phyloP scores from a whole-genome alignment of 2,888 invertebrate species.

The Mactromeris polynyma region DNA sequence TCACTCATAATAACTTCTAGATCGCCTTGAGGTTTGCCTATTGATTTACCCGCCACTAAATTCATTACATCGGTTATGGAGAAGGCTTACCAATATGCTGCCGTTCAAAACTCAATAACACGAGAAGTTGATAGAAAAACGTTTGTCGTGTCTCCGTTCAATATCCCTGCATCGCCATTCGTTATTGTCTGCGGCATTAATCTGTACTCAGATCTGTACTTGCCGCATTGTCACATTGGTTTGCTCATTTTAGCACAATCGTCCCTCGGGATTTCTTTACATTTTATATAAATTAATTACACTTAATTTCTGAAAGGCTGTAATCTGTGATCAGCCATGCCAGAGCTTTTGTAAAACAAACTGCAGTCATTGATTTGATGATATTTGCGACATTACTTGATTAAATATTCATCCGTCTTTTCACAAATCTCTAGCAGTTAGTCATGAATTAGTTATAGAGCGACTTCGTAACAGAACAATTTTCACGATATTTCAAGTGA shows the following conservation, averaged over 20 bases:
- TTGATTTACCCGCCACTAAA: slow-evolving; percentile 66
- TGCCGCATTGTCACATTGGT: slow-evolving; percentile 20
- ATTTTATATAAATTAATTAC: slow-evolving; percentile 51
- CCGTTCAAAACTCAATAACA: slow-evolving; percentile 47
- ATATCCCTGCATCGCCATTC: slow-evolving; percentile 28
- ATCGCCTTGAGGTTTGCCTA: slow-evolving; percentile 62
- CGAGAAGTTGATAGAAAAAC: slow-evolving; percentile 46
- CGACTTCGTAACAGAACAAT: slow-evolving; percentile 36
- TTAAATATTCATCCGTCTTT: slow-evolving; percentile 54
- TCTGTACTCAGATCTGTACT: slow-evolving; percentile 29
- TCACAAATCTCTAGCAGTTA: slow-evolving; percentile 19
- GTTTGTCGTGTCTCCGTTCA: slow-evolving; percentile 41
- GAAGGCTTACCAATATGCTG: slow-evolving; percentile 55
- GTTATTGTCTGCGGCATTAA: slow-evolving; percentile 13
- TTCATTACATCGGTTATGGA: slow-evolving; percentile 61
- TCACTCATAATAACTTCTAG: slow-evolving; percentile 59
- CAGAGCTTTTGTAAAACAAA: slow-evolving; percentile 40
- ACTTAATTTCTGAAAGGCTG: slow-evolving; percentile 21
- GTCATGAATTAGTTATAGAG: slow-evolving; percentile 49
- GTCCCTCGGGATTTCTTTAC: slow-evolving; percentile 26
- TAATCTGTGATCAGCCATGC: background rate
- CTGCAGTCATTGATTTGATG: slow-evolving; percentile 37
- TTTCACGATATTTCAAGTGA: slow-evolving; percentile 39
- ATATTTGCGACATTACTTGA: slow-evolving; percentile 37
- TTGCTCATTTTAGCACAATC: slow-evolving; percentile 39